Percentiles rank a stretch among this genome's conserved stretches.
phyloP scores from a whole-genome alignment of 2,888 invertebrate species.

The Parnassius glacialis region DNA sequence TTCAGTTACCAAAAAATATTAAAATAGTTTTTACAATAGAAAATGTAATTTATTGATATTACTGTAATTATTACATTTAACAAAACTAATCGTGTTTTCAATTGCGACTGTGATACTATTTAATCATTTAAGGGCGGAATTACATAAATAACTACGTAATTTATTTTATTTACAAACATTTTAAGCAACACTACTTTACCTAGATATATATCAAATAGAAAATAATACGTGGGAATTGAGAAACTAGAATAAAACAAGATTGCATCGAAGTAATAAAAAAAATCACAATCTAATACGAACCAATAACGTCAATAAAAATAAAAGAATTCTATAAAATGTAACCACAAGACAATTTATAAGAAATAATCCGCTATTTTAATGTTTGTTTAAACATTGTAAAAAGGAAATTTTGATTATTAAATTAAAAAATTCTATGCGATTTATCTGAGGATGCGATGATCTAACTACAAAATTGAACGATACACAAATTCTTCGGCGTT shows the following conservation, averaged over 20 bases:
- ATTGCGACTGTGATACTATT: conserved; percentile 30
- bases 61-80: conserved; percentile 46
- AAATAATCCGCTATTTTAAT: too few species aligned
- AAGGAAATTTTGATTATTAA: too few species aligned
- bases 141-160: conserved; percentile 66
- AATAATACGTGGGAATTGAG: not conserved
- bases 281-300: too few species aligned
- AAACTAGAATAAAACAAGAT: too few species aligned
- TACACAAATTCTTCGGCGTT: conserved; percentile 31
- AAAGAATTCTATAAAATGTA: too few species aligned
- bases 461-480: too few species aligned
- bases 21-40: conserved; percentile 8
- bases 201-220: conserved; percentile 22
- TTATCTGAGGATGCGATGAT: too few species aligned
- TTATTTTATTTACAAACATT: conserved; percentile 70
- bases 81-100: conserved; percentile 39
- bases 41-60: not conserved
- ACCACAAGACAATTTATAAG: too few species aligned
- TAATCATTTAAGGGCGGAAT: conserved; percentile 56
- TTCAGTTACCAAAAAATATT: conserved; percentile 1
- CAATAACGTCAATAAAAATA: too few species aligned
- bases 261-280: too few species aligned
- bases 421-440: too few species aligned
- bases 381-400: too few species aligned
- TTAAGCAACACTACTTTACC: conserved; percentile 57